Percentiles rank a stretch among this genome's conserved stretches.
Conservation (phyloP, 2,113 vertebrate genomes). For the Porphyrio hochstetteri region DNA sequence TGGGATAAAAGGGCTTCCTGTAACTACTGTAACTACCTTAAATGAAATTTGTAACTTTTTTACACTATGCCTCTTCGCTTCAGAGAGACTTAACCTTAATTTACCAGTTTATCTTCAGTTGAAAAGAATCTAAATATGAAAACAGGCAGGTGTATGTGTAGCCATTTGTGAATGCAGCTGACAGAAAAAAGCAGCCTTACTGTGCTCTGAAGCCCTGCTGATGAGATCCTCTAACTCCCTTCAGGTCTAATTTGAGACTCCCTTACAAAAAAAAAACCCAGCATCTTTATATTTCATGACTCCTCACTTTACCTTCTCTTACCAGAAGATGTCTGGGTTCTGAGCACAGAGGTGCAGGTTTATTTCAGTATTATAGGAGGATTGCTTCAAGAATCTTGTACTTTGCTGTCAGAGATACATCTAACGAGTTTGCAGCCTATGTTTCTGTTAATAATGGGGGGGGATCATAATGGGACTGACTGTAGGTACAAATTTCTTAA, state of each 20-base stretch:
- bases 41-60: not conserved
- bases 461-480: not conserved
- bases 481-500: not conserved
- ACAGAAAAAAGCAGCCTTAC: not conserved
- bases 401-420: not conserved
- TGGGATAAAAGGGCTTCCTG: no score
- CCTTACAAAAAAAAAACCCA: not conserved
- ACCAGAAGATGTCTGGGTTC: not conserved
- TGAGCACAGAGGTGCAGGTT: not conserved
- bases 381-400: not conserved
- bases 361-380: not conserved
- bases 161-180: not conserved
- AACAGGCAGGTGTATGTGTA: not conserved
- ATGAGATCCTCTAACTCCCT: not conserved
- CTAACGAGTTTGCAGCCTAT: not conserved
- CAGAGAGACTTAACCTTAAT: not conserved
- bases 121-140: not conserved
- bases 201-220: not conserved
- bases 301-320: not conserved
- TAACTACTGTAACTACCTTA: no score
- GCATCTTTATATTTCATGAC: not conserved
- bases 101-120: not conserved
- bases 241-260: not conserved
- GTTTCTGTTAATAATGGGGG: not conserved
- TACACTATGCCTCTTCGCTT: not conserved